A percentile compares a stretch with the other conserved stretches of the same genome.
phyloP scores from a whole-genome alignment of 1,140 invertebrate species.

The Diuraphis noxia region DNA sequence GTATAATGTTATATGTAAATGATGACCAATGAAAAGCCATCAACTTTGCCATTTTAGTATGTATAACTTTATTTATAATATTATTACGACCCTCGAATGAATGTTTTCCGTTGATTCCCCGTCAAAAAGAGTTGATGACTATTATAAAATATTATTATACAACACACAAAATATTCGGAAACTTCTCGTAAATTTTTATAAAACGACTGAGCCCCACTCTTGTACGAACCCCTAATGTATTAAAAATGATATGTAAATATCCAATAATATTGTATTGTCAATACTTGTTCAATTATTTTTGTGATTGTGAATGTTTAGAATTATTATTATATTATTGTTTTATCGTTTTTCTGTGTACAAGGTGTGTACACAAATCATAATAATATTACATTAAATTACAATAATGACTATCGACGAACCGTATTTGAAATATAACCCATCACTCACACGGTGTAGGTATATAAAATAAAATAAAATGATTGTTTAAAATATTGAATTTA shows the following conservation, averaged over 20 bases:
- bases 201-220: conserved; percentile 38
- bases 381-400: no score
- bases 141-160: neutral
- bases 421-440: neutral
- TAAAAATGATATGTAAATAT: neutral
- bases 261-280: neutral
- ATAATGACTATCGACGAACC: neutral
- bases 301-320: conserved; percentile 36
- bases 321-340: neutral
- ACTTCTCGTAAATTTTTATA: conserved; percentile 42
- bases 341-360: neutral
- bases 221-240: neutral
- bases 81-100: neutral
- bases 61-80: neutral
- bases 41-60: conserved; percentile 50
- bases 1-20: neutral
- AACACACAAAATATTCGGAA: neutral
- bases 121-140: neutral
- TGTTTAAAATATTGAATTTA: neutral
- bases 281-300: conserved; percentile 32
- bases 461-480: neutral
- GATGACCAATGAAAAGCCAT: conserved; percentile 45
- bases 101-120: neutral
- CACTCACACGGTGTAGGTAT: neutral
- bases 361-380: neutral